These are phyloP conservation scores for Caenorhabditis sp. DNA, from an alignment of 2,888 invertebrate species.

Conservation along the genomic window DNA sequence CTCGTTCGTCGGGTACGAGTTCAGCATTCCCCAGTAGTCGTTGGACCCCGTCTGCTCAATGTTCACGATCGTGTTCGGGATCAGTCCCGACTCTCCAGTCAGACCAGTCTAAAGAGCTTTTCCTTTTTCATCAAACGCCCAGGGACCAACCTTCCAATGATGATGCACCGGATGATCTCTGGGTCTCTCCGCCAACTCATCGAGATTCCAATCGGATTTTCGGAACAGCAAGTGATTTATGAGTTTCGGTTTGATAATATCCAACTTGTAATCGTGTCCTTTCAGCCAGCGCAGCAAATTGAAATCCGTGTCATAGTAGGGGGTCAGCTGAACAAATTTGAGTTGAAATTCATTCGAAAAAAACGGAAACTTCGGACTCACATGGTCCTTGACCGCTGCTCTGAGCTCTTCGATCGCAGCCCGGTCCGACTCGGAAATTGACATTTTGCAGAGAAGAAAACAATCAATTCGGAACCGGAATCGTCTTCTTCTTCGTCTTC, in stretches of 20 bases:
- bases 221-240: constrained; percentile 68
- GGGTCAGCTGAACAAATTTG: constrained; percentile 62
- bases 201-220: constrained; percentile 69
- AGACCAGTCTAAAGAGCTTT: constrained; percentile 71
- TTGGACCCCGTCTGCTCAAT: constrained; percentile 76
- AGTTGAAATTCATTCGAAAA: neutral
- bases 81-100: constrained; percentile 68
- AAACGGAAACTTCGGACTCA: constrained; percentile 32
- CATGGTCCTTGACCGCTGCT: constrained; percentile 64
- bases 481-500: constrained; percentile 6
- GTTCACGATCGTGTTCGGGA: constrained; percentile 74
- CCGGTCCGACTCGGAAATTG: constrained; percentile 61
- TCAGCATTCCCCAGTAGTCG: constrained; percentile 77
- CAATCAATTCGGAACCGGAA: constrained; percentile 11
- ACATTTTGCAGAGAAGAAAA: constrained; percentile 33
- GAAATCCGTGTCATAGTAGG: constrained; percentile 74
- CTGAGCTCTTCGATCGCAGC: constrained; percentile 66
- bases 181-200: constrained; percentile 61
- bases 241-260: constrained; percentile 68
- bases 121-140: no score
- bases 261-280: constrained; percentile 68
- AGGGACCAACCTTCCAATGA: constrained; percentile 75
- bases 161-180: constrained; percentile 69
- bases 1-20: constrained; percentile 74
- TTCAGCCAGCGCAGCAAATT: constrained; percentile 72